Percentiles rank a stretch among this genome's conserved stretches.
Conservation (phyloP, 23 tunicate genomes). For the Ciona savignyi region DNA sequence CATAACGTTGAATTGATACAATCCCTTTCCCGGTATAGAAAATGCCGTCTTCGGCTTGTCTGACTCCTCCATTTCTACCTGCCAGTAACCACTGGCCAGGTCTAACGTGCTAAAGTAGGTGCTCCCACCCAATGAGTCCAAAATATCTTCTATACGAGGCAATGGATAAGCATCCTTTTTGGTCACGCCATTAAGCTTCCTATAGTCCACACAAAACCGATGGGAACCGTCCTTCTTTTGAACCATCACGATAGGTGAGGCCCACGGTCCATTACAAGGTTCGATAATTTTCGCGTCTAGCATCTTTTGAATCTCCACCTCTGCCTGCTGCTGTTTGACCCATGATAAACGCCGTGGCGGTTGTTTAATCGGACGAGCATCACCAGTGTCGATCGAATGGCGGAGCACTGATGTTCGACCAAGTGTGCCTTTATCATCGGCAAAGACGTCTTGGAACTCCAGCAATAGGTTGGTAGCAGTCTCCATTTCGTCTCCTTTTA, state of each 20-base stretch:
- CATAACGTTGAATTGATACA: constrained; percentile 1
- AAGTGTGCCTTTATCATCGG: too few relatives aligned
- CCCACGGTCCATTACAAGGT: constrained; percentile 19
- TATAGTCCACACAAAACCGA: constrained; percentile 17
- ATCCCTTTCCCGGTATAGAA: background rate
- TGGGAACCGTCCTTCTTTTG: constrained; percentile 8
- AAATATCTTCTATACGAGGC: constrained; percentile 4
- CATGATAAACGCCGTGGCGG: background rate
- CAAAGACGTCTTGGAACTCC: too few relatives aligned
- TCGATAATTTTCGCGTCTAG: constrained; percentile 4
- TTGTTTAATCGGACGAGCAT: background rate
- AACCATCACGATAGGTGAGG: constrained; percentile 7
- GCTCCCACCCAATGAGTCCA: background rate
- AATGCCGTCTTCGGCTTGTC: constrained; percentile 14
- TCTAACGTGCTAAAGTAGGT: constrained; percentile 9
- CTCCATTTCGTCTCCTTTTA: too few relatives aligned
- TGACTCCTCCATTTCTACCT: background rate
- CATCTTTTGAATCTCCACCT: background rate
- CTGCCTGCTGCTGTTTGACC: background rate
- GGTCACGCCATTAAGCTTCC: constrained; percentile 14
- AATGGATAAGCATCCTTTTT: constrained; percentile 15
- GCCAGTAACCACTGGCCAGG: constrained; percentile 9
- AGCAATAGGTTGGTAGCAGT: too few relatives aligned
- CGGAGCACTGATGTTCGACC: background rate
- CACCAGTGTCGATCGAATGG: constrained; percentile 3